Conservation (phyloP, 1,140 invertebrate genomes). For the Cydia strobilella region DNA sequence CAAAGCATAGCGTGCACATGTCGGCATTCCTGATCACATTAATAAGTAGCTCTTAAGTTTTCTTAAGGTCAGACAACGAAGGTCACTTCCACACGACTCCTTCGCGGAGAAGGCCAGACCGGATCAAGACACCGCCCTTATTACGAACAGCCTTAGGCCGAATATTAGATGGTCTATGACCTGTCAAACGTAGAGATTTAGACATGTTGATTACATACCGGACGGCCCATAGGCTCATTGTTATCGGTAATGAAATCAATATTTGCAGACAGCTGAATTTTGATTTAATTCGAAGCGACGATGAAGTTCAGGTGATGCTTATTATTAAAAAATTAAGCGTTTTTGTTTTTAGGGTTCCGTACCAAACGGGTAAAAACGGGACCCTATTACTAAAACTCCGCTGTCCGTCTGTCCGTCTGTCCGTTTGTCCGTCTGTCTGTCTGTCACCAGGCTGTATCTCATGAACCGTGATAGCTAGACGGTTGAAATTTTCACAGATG, state of each 20-base stretch:
- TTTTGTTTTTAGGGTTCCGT: no score
- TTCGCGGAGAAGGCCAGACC: conserved; percentile 4
- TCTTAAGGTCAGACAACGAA: conserved; percentile 12
- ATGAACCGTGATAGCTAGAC: no score
- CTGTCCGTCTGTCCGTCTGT: no score
- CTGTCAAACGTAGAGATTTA: not conserved
- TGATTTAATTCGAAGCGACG: not conserved
- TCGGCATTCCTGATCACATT: conserved; percentile 6
- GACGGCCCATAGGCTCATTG: conserved; percentile 8
- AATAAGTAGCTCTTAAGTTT: conserved; percentile 9
- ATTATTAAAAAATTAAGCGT: no score
- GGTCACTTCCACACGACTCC: conserved; percentile 11
- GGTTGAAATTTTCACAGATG: no score
- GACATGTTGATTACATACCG: conserved; percentile 4
- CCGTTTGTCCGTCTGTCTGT: no score
- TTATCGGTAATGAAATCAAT: conserved; percentile 6
- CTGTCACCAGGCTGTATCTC: no score
- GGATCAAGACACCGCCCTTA: not conserved
- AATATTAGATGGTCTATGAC: conserved; percentile 7
- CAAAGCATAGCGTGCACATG: not conserved
- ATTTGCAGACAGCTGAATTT: not conserved
- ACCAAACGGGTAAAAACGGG: no score
- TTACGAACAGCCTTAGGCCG: not conserved
- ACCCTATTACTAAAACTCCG: no score
- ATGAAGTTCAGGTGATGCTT: not conserved